A percentile compares a stretch with the other conserved stretches of the same genome.
phyloP scores from a whole-genome alignment of 2,113 vertebrate genomes.

The Odocoileus virginianus region DNA sequence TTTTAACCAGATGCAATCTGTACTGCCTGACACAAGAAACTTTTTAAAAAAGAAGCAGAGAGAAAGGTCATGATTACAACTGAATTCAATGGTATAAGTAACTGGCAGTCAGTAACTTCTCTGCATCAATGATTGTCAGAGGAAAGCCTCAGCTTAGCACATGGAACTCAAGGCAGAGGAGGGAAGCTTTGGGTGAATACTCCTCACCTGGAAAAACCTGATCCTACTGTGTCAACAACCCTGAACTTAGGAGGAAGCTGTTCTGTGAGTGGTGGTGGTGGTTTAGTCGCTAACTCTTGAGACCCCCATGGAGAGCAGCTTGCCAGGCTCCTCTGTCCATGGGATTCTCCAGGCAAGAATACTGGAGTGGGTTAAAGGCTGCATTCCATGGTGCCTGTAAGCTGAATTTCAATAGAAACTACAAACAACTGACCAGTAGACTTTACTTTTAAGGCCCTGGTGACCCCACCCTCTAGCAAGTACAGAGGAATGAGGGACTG shows the following conservation, averaged over 20 bases:
- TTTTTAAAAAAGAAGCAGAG: neutral
- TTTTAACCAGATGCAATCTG: neutral
- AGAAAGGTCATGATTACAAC: neutral
- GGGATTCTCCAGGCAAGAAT: neutral
- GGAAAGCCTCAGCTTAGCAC: neutral
- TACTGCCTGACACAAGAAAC: neutral
- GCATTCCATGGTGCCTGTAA: neutral
- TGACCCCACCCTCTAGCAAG: conserved; percentile 77
- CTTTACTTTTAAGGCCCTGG: conserved; percentile 81
- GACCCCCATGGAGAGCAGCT: neutral
- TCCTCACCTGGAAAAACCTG: neutral
- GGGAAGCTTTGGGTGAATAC: neutral
- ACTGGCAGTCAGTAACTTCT: neutral
- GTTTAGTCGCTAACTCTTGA: neutral
- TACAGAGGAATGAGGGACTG: conserved; percentile 82
- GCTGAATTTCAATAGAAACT: neutral
- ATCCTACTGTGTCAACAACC: neutral
- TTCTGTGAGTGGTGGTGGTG: neutral
- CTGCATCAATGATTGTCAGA: neutral
- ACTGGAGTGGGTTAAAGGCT: neutral
- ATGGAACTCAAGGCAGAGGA: neutral
- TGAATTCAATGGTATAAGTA: neutral
- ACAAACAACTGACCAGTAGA: conserved; percentile 45
- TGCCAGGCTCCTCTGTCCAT: neutral
- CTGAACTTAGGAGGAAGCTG: neutral